These are phyloP conservation scores for Cantharis flavilabris DNA, from an alignment of 2,888 invertebrate genomes.

Conservation along the genomic window DNA sequence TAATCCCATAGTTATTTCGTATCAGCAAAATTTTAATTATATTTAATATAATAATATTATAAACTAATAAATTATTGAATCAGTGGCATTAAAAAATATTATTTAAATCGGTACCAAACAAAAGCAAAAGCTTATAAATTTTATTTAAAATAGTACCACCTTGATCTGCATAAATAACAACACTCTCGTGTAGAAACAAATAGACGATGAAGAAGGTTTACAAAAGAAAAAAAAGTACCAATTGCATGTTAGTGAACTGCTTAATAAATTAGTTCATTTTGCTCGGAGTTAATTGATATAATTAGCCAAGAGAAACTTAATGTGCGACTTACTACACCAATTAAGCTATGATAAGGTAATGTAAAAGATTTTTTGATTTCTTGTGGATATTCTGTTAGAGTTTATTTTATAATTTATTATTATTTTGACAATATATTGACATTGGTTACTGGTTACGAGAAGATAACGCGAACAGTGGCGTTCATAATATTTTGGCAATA, in stretches of 20 bases:
- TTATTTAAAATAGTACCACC: not conserved
- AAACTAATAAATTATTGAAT: too few species aligned
- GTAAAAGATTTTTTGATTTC: conserved; percentile 29
- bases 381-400: conserved; percentile 7
- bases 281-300: conserved; percentile 40
- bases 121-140: not conserved
- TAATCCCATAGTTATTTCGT: too few species aligned
- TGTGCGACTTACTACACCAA: conserved; percentile 36
- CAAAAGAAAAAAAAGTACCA: conserved; percentile 32
- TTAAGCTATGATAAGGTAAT: conserved; percentile 33
- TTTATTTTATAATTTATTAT: not conserved
- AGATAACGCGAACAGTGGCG: too few species aligned
- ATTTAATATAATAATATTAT: too few species aligned
- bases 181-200: not conserved
- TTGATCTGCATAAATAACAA: not conserved
- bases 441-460: not conserved
- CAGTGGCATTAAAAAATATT: too few species aligned
- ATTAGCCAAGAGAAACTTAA: conserved; percentile 37
- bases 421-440: not conserved
- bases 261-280: conserved; percentile 42
- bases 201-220: not conserved
- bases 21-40: too few species aligned
- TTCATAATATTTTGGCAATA: too few species aligned
- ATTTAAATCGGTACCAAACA: not conserved
- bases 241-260: conserved; percentile 38